A percentile compares a stretch with the other conserved stretches of the same genome.
Conservation (phyloP, 2,797 vertebrate genomes). For the Oreochromis mossambicus region DNA sequence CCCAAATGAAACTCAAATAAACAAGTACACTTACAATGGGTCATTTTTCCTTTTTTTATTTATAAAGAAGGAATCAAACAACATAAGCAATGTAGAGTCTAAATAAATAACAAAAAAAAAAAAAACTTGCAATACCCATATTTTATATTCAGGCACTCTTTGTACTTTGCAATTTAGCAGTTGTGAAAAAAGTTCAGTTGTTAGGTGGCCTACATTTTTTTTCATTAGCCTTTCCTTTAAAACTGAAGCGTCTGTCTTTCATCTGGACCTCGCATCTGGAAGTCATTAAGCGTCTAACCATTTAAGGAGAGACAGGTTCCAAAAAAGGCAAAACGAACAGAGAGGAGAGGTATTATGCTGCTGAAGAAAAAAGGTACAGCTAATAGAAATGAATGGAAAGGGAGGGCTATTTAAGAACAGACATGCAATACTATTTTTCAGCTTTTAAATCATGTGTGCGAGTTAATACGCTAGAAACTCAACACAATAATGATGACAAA, state of each 20-base stretch:
- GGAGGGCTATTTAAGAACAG: neutral
- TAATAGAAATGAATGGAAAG: neutral
- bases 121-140: neutral
- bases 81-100: neutral
- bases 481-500: neutral
- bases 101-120: neutral
- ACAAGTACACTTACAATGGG: neutral
- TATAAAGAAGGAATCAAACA: neutral
- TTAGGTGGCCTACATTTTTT: conserved; percentile 38
- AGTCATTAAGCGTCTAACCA: conserved; percentile 68
- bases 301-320: conserved; percentile 58
- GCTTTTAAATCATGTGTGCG: neutral
- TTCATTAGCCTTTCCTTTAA: conserved; percentile 51
- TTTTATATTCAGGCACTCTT: conserved; percentile 19
- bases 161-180: conserved; percentile 30
- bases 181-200: conserved; percentile 26
- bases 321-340: conserved; percentile 49
- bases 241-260: conserved; percentile 67
- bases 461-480: neutral
- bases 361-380: neutral
- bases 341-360: conserved; percentile 35
- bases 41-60: neutral
- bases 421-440: neutral
- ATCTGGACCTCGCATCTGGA: conserved; percentile 73
- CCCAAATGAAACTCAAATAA: neutral